Conservation (phyloP, 2,797 vertebrate species). For the Acrocephalus scirpaceus region DNA sequence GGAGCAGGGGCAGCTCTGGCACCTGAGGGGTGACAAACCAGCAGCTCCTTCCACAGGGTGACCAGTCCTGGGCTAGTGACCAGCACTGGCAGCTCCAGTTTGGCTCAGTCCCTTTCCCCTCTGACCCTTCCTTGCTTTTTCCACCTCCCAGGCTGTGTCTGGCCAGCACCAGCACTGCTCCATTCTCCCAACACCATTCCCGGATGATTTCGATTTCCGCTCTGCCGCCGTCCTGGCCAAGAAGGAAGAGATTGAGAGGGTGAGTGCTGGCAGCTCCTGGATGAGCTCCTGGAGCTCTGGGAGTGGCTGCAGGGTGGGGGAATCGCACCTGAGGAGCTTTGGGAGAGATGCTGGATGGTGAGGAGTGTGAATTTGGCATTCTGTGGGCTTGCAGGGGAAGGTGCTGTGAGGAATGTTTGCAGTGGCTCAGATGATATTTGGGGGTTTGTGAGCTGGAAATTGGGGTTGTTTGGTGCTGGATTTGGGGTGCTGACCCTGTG, state of each 20-base stretch:
- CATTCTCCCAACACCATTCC: accelerated
- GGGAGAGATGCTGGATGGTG: neutral
- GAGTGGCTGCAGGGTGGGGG: accelerated
- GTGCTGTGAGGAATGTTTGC: accelerated
- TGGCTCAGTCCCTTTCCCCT: neutral
- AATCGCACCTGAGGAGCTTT: neutral
- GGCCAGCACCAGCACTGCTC: neutral
- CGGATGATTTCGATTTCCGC: neutral
- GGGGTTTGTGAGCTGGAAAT: accelerated
- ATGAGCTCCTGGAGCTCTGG: neutral
- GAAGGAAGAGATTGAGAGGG: slow-evolving; percentile 58
- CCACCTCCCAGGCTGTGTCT: neutral
- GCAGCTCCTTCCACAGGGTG: neutral
- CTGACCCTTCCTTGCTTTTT: neutral
- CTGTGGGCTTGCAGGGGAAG: neutral
- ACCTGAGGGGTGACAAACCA: accelerated
- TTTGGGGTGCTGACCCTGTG: no score
- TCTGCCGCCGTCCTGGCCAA: neutral
- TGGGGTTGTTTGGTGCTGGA: no score
- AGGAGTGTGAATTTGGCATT: accelerated
- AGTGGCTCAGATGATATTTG: accelerated
- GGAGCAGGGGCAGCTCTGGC: neutral
- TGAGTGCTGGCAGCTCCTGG: neutral
- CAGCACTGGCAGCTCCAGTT: accelerated
- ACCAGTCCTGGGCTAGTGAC: accelerated